Evolutionary conservation across 2,113 vertebrate genomes (phyloP).

Genomic region (Neoarius graeffei): DNA sequence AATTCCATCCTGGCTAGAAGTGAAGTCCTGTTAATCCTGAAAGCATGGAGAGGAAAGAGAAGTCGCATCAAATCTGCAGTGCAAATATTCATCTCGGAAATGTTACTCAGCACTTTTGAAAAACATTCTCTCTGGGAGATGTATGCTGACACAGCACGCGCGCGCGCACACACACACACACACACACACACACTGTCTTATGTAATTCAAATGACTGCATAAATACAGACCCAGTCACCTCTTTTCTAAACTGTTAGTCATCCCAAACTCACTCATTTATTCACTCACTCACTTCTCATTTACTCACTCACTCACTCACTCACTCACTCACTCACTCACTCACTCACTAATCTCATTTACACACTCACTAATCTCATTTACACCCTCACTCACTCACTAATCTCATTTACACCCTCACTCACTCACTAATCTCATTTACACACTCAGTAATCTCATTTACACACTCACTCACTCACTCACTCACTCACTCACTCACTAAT

Average conservation of each 20-base stretch:
- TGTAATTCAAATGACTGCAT: not conserved
- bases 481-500: not conserved
- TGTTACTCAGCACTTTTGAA: not conserved
- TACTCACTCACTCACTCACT: not conserved
- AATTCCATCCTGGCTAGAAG: not conserved
- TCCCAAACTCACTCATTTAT: not conserved
- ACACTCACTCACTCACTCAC: not conserved
- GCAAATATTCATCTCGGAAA: not conserved
- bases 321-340: not conserved
- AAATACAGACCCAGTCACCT: not conserved
- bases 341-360: not conserved
- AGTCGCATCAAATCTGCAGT: not conserved
- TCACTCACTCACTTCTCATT: not conserved
- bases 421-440: not conserved
- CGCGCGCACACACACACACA: too few species aligned
- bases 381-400: not conserved
- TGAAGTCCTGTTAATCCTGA: not conserved
- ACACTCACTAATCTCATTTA: not conserved
- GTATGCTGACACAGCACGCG: not conserved
- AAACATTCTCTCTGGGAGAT: not conserved
- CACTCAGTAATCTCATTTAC: not conserved
- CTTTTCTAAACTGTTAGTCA: slow-evolving; percentile 2
- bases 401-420: not conserved
- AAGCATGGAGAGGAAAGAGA: not conserved
- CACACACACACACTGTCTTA: not conserved